Evolutionary conservation across 2,888 invertebrate genomes (phyloP), one percentile per base, ranked within the genome.

Genomic region (Cryptus armator): DNA sequence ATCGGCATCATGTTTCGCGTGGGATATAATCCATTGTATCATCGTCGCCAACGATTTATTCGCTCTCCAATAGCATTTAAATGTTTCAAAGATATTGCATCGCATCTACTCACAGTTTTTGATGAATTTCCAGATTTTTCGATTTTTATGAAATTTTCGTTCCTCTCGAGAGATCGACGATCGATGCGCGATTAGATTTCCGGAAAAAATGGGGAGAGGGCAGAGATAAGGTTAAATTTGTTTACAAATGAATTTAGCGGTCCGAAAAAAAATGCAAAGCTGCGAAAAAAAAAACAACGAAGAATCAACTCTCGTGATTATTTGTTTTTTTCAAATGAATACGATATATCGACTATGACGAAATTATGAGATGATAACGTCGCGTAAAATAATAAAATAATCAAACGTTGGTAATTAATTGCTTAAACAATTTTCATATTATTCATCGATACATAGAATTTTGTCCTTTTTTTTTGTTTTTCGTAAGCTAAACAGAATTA

Each of bases 381-480:
- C 29, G 16, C 46, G 10, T 14, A 53, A 43, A 53, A 48, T 48
- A 29, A 43, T 37, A 66, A 19, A 67, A 48, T 48, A 29, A 43
- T 37, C 53, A 19, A 67, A 29, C 43, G 48, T 77, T 37, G 48
- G n/a, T 29, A 29, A 74, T 79, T 81, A 81, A 86, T 90, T 88
- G 88, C 88, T 91, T 90, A 90, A 92, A 92, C 92, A 92, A 91
- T 90, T 88, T 89, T 91, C 81, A 91, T 91, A 91, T 92, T 91
- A 90, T 92, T 91, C 90, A 91, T 92, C 89, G 90, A 91, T 92
- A 92, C 92, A 92, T 92, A 90, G 91, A 92, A 90, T 85, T 86
- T 72, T 67, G 70, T 19, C n/a, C 62, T n/a, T 80, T 82, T 81
- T 16, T 84, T 64, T 79, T n/a, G n/a, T 68, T 43, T 76, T 87